Base-by-base conservation (phyloP, 1,140 invertebrate genomes). In the Drosophila yakuba region DNA sequence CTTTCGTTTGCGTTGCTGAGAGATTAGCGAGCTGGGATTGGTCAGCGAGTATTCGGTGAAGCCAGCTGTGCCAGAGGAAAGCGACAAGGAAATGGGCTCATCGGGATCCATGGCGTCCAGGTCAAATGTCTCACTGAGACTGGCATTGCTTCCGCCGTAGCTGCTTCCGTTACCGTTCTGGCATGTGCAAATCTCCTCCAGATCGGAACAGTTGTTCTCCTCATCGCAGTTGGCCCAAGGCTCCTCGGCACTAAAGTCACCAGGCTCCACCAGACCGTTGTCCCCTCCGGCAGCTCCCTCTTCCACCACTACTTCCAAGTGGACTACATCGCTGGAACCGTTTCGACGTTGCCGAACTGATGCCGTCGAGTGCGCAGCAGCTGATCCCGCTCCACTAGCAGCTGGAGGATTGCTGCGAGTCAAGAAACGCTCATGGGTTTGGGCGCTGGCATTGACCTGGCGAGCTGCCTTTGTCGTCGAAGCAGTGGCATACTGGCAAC, bases 191-290 rank as follows among this genome's bases (percentile, higher is more conserved):
- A 92, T 79, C 54, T 92, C 92, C 61, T 92, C 92, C 32, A 83
- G 6, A 56, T 92, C 92, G 0, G 91, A 92, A n/a, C 74, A 89
- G 36, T 83, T 91, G 63, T 90, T 91, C 36, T 91, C 90, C 36
- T 92, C 92, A 41, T 91, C 90, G 58, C 91, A 92, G 64, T 92
- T 91, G n/a, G 58, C 88, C 91, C 91, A 92, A 1, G 91, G 74
- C n/a, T 92, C 90, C 11, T 92, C 91, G 43, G 61, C 83, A 59
- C 50, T 84, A 8, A 84, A 89, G 39, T 91, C 90, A 2, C 71
- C 78, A 2, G 73, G 75, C 12, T 91, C 74, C 0, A 83, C 73
- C 2, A 56, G 45, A 5, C 59, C 63, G 2, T 50, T 60, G 2
- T 35, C 55, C 6, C 44, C 44, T 6, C 43, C 23, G 12, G 12